Evolutionary conservation across 2,888 invertebrate species (phyloP).

Genomic region (Drosophila kuntzei): DNA sequence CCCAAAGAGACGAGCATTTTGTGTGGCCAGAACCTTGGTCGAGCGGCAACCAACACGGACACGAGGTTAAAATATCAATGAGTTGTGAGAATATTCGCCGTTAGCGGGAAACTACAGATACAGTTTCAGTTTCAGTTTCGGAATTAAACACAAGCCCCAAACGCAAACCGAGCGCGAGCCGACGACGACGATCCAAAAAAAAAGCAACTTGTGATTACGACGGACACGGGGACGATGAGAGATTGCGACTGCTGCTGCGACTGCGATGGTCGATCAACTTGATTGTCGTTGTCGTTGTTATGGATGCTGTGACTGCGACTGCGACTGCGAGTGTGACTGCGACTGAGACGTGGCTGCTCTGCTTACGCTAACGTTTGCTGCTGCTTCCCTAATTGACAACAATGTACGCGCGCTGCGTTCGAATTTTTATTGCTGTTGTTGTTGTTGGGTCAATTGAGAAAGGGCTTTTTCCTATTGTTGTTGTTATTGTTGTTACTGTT

Average conservation of each 20-base stretch:
- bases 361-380: conserved; percentile 38
- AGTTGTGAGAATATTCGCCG: conserved; percentile 78
- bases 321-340: conserved; percentile 19
- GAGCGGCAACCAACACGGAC: conserved; percentile 83
- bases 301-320: conserved; percentile 27
- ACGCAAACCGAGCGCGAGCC: conserved; percentile 36
- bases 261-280: conserved; percentile 49
- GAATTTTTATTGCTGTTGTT: conserved; percentile 18
- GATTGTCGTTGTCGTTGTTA: conserved; percentile 32
- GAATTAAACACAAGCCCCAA: conserved; percentile 63
- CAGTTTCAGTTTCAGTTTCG: conserved; percentile 72
- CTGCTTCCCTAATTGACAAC: conserved; percentile 70
- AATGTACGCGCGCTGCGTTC: conserved; percentile 45
- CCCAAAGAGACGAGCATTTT: conserved; percentile 85
- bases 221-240: conserved; percentile 56
- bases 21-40: conserved; percentile 81
- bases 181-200: conserved; percentile 49
- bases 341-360: conserved; percentile 24
- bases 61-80: conserved; percentile 84
- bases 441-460: conserved; percentile 20
- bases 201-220: conserved; percentile 52
- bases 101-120: conserved; percentile 79
- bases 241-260: conserved; percentile 19
- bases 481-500: conserved; percentile 24
- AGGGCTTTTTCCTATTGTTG: conserved; percentile 32